A percentile compares a stretch with the other conserved stretches of the same genome.
Evolutionary conservation across 2,113 vertebrate species (phyloP).

Genomic region (Campylorhamphus procurvoides): DNA sequence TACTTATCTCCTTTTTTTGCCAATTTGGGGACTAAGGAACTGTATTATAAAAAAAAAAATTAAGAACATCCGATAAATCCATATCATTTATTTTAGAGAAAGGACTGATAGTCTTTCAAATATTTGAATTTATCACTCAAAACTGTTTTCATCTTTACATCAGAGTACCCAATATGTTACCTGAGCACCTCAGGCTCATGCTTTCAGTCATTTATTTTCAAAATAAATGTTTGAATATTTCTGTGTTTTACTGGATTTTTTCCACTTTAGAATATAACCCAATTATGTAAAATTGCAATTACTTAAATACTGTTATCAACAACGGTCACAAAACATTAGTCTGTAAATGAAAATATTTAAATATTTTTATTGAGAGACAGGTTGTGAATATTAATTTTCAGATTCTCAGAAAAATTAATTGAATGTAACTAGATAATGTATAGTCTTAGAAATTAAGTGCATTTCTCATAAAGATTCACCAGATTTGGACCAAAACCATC

Average conservation of each 20-base stretch:
- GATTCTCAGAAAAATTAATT: background rate
- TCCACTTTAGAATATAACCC: fast-evolving
- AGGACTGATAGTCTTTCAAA: background rate
- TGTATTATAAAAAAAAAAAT: background rate
- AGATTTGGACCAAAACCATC: background rate
- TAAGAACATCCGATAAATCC: background rate
- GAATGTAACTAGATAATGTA: background rate
- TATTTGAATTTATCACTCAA: background rate
- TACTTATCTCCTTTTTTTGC: background rate
- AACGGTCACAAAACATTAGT: background rate
- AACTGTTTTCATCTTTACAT: background rate
- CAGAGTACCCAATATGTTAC: background rate
- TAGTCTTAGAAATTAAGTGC: background rate
- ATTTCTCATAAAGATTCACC: background rate
- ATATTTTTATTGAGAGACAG: background rate
- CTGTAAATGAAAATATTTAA: background rate
- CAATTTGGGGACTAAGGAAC: background rate
- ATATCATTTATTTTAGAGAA: background rate
- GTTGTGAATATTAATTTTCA: background rate
- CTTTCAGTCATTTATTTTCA: background rate
- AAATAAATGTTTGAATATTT: background rate
- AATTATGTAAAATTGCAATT: background rate
- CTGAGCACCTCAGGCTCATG: background rate
- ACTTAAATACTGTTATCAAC: background rate
- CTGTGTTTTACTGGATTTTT: background rate